Base-by-base conservation (phyloP, 2,797 vertebrate species). In the Catostomus latipinnis region DNA sequence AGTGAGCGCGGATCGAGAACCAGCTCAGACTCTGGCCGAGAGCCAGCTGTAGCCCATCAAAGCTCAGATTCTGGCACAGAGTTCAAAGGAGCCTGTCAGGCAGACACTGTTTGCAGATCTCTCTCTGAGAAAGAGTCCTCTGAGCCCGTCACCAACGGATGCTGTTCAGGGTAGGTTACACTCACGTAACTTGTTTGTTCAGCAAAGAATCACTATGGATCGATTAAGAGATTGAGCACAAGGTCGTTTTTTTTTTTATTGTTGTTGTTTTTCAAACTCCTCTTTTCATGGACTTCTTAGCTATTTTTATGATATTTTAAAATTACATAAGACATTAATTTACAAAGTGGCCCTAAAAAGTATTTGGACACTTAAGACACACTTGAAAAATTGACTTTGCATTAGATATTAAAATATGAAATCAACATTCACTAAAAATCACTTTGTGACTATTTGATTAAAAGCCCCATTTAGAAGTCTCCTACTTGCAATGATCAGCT, bases 61-160 rank as follows among this genome's bases (percentile, higher is more conserved):
- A 90, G 90, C 86, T 90, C 91, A 0, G 92, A 93, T 80, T 84
- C 86, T 0, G 84, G 84, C 79, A 86, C 63, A 6, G 88, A 82
- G 74, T 52, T 84, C 18, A 78, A 88, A 34, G 87, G 6, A 52
- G 83, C 79, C 56, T 89, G 87, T 83, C 88, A 85, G 81, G 85
- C 90, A 79, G 89, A 89, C 77, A 87, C 86, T 70, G 89, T 92
- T 73, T 86, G 87, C 85, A 87, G 88, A 86, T 92, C 92, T 12
- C 74, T 91, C 84, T 88, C 88, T 0, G 92, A 92, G 82, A 93
- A 87, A 62, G 90, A 90, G 5, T 49, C 71, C 0, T 6, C 76
- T 0, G 88, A 86, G 76, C 79, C 76, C 0, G 10, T 90, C 75
- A 76, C 81, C 84, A 93, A 92, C 45, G 90, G 91, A 77, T 91